Conservation (phyloP, 2,888 invertebrate genomes). For the Gandaritis pyraliata region DNA sequence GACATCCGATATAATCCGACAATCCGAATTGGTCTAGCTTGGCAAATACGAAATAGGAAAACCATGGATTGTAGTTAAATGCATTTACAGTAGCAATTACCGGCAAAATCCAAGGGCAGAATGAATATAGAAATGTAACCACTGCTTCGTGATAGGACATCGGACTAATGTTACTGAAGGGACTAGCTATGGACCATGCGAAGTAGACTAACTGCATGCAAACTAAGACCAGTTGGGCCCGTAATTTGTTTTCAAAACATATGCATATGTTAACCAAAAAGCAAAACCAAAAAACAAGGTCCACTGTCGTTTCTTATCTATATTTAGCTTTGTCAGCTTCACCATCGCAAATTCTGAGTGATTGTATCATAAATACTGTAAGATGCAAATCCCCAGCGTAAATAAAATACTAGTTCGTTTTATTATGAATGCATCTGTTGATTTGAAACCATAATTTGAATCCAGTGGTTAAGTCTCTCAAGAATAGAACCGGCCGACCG, state of each 20-base stretch:
- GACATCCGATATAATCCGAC: constrained; percentile 3
- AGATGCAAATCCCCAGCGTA: neutral
- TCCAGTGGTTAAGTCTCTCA: constrained; percentile 8
- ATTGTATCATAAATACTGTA: neutral
- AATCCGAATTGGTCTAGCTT: constrained; percentile 1
- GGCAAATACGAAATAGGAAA: constrained; percentile 3
- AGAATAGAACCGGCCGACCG: constrained; percentile 24
- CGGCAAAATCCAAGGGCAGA: constrained; percentile 18
- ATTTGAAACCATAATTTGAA: constrained; percentile 1
- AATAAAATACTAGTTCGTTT: neutral
- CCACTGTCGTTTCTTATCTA: neutral
- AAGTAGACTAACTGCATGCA: no score
- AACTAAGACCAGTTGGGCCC: no score
- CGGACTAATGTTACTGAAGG: neutral
- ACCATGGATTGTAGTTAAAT: constrained; percentile 18
- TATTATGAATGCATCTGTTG: neutral
- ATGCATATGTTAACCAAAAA: neutral
- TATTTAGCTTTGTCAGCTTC: neutral
- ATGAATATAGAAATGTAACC: constrained; percentile 18
- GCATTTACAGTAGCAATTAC: constrained; percentile 23
- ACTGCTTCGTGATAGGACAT: constrained; percentile 1
- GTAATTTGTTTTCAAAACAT: neutral
- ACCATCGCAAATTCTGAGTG: neutral
- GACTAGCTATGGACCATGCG: no score
- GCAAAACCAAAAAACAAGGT: neutral